A percentile compares a stretch with the other conserved stretches of the same genome.
Conservation (phyloP, 2,888 invertebrate genomes). For the Cheilosia urbana region DNA sequence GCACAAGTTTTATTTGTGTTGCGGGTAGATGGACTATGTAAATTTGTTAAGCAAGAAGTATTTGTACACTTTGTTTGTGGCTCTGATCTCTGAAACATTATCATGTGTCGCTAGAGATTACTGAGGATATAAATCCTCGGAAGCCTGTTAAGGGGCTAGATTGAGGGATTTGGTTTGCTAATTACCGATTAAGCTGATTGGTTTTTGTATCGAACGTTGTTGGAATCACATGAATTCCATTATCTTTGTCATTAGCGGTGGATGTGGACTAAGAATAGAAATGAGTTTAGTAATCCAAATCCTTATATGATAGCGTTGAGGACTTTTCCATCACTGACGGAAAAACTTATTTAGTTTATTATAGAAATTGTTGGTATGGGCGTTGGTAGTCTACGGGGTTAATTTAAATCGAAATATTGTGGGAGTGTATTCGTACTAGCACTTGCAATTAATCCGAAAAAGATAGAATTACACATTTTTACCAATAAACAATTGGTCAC, state of each 20-base stretch:
- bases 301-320: no score
- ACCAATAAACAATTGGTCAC: no score
- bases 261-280: neutral
- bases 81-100: slow-evolving; percentile 15
- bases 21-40: slow-evolving; percentile 4
- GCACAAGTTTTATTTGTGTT: slow-evolving; percentile 8
- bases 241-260: no score
- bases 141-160: neutral
- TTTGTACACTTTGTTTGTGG: neutral
- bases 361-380: no score
- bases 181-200: slow-evolving; percentile 5
- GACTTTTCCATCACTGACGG: no score
- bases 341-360: no score
- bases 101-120: slow-evolving; percentile 1
- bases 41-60: slow-evolving; percentile 9
- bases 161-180: slow-evolving; percentile 1
- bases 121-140: neutral
- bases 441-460: no score
- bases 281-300: no score
- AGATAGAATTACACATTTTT: no score
- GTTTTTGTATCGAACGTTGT: slow-evolving; percentile 2
- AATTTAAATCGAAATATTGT: no score
- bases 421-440: no score
- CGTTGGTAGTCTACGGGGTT: no score
- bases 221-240: neutral